These are phyloP conservation scores for Anagyrus pseudococci DNA, from an alignment of 2,888 invertebrate genomes.

Conservation along the genomic window DNA sequence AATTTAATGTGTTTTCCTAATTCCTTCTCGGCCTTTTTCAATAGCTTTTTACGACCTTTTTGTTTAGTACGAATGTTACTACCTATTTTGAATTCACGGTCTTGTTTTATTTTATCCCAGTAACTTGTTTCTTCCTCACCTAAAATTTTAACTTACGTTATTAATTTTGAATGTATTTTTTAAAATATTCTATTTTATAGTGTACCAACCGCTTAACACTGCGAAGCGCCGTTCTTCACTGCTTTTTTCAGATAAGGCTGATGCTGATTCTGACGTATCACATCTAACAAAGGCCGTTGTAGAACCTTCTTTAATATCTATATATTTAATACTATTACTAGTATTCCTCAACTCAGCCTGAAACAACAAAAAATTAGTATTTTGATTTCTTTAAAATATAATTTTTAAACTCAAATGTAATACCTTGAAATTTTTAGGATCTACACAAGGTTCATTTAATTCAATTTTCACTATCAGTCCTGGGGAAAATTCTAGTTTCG, in stretches of 20 bases:
- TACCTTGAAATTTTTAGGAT: constrained; percentile 74
- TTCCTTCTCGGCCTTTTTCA: constrained; percentile 71
- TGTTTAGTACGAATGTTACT: constrained; percentile 63
- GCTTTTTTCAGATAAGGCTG: constrained; percentile 56
- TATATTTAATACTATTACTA: constrained; percentile 73
- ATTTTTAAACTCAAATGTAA: constrained; percentile 8
- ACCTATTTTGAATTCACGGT: constrained; percentile 66
- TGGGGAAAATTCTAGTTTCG: constrained; percentile 64
- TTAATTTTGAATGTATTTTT: constrained; percentile 40
- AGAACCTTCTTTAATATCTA: constrained; percentile 79
- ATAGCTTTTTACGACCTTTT: constrained; percentile 68
- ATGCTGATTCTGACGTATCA: constrained; percentile 64
- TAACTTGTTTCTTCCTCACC: constrained; percentile 78
- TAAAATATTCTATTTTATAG: constrained; percentile 1
- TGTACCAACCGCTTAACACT: constrained; percentile 59
- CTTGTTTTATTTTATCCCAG: constrained; percentile 78
- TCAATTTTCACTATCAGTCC: constrained; percentile 76
- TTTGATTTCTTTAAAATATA: constrained; percentile 7
- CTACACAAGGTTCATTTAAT: constrained; percentile 72
- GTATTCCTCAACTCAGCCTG: constrained; percentile 70
- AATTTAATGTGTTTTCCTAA: constrained; percentile 77
- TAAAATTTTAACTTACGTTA: constrained; percentile 56
- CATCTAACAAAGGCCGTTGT: constrained; percentile 74
- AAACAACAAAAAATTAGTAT: constrained; percentile 39
- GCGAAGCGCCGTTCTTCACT: constrained; percentile 53